phyloP scores from a whole-genome alignment of 2,113 vertebrate genomes.

The Micromys minutus region DNA sequence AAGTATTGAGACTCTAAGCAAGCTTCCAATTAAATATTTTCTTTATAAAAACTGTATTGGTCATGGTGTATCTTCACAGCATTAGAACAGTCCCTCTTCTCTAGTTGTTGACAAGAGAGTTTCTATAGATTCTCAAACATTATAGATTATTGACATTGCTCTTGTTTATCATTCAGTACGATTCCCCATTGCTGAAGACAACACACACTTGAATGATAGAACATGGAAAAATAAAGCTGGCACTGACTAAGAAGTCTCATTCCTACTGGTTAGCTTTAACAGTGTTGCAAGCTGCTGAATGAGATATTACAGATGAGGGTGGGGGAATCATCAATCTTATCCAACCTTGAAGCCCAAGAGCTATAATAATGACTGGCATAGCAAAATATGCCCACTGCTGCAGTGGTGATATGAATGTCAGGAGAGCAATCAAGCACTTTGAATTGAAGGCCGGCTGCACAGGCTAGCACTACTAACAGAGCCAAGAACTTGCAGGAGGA shows the following conservation, averaged over 20 bases:
- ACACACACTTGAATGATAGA: neutral
- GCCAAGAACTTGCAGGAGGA: neutral
- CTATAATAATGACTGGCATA: neutral
- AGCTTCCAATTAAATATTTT: neutral
- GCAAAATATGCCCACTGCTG: neutral
- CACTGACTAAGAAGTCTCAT: neutral
- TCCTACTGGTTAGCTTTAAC: neutral
- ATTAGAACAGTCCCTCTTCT: neutral
- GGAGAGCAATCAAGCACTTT: neutral
- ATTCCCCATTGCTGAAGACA: neutral
- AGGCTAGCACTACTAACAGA: neutral
- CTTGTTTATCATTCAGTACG: neutral
- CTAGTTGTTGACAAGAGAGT: neutral
- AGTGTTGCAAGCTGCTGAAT: neutral
- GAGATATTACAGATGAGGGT: neutral
- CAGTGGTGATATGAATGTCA: too few relatives aligned
- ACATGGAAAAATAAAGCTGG: neutral
- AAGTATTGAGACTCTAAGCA: neutral
- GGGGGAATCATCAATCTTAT: neutral
- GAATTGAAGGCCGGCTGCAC: neutral
- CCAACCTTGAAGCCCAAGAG: neutral
- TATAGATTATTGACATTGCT: neutral
- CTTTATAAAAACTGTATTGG: neutral
- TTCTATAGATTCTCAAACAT: neutral
- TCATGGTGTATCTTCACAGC: neutral